Evolutionary conservation across 2,113 vertebrate species (phyloP).

Genomic region (Zingel zingel): DNA sequence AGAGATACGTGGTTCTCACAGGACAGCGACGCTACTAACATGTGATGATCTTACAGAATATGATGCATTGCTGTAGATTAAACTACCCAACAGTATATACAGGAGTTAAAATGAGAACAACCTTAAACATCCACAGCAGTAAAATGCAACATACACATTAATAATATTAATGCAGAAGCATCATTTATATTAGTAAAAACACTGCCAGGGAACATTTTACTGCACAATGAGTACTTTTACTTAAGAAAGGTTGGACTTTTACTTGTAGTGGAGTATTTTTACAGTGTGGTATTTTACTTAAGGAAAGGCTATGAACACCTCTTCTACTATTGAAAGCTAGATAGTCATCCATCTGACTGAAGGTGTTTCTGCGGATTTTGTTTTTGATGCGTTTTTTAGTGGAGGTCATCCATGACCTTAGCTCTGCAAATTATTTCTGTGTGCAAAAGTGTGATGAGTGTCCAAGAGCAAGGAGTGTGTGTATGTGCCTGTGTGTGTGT

Average conservation of each 20-base stretch:
- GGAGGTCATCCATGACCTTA: constrained; percentile 27
- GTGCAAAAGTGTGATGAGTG: constrained; percentile 10
- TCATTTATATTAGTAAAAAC: background rate
- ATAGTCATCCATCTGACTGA: background rate
- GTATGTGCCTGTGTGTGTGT: background rate
- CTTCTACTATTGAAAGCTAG: background rate
- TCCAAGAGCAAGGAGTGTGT: constrained; percentile 34
- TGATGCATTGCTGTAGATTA: background rate
- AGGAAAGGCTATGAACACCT: background rate
- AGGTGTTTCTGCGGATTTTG: background rate
- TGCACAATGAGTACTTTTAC: background rate
- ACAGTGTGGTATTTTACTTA: background rate
- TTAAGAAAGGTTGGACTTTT: no score
- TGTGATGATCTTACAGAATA: background rate
- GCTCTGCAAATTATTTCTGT: constrained; percentile 16
- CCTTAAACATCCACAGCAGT: no score
- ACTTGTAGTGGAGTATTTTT: no score
- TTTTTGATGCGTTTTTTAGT: constrained; percentile 19
- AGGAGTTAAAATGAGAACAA: no score
- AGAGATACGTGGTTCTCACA: no score
- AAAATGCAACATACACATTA: no score
- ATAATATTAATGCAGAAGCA: background rate
- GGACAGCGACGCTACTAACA: no score
- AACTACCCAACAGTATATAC: background rate
- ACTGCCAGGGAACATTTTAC: background rate